Conservation (phyloP, 2,113 vertebrate genomes). For the Peucedramus taeniatus region DNA sequence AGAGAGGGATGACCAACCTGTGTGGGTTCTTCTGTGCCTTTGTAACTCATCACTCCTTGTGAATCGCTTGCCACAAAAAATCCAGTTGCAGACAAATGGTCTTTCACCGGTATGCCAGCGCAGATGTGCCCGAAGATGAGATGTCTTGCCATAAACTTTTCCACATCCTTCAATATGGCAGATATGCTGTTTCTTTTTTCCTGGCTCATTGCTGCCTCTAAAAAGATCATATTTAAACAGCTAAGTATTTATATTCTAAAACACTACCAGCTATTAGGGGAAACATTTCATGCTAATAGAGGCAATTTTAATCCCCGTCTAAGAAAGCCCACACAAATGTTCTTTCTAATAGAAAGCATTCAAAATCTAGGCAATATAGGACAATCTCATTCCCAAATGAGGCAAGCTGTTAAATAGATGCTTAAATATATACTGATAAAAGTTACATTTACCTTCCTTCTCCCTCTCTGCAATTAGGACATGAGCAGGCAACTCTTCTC, state of each 20-base stretch:
- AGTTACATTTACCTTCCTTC: slow-evolving; percentile 86
- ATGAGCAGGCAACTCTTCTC: slow-evolving; percentile 94
- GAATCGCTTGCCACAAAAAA: slow-evolving; percentile 98
- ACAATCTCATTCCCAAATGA: not conserved
- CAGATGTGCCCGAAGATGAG: slow-evolving; percentile 95
- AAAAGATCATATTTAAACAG: slow-evolving; percentile 25
- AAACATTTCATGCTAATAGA: not conserved
- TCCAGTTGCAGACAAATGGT: slow-evolving; percentile 98
- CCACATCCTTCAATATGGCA: slow-evolving; percentile 99
- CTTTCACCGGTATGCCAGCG: slow-evolving; percentile 99
- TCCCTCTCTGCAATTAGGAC: slow-evolving; percentile 97
- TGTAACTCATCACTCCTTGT: slow-evolving; percentile 96
- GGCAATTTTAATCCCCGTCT: not conserved
- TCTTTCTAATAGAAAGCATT: not conserved
- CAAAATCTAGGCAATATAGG: not conserved
- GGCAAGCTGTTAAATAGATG: not conserved
- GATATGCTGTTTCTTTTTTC: slow-evolving; percentile 98
- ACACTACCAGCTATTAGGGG: not conserved
- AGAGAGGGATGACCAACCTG: slow-evolving; percentile 72
- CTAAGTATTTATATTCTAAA: not conserved
- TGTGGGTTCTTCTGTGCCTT: slow-evolving; percentile 96
- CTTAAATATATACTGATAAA: not conserved
- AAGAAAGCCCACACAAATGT: not conserved
- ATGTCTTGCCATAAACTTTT: slow-evolving; percentile 98
- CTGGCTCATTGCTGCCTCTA: slow-evolving; percentile 92